A percentile compares a stretch with the other conserved stretches of the same genome.
Conservation (phyloP, 2,113 vertebrate species). For the Silurus glanis region DNA sequence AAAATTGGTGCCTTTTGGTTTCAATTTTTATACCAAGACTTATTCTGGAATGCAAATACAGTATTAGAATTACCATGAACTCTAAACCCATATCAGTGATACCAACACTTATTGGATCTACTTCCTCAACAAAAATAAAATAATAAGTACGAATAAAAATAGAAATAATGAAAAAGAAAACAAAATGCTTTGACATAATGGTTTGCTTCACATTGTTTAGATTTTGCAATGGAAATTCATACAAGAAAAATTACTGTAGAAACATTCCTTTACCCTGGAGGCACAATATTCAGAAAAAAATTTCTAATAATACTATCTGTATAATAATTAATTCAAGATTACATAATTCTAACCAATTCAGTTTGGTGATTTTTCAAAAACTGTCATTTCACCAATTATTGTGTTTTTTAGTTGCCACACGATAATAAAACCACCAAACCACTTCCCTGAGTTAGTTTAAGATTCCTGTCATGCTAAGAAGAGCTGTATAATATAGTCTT, state of each 20-base stretch:
- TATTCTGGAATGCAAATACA: neutral
- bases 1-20: neutral
- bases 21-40: no score
- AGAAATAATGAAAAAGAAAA: no score
- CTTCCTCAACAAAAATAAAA: neutral
- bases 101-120: neutral
- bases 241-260: no score
- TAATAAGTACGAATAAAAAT: neutral
- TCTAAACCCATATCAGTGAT: neutral
- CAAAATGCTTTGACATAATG: neutral
- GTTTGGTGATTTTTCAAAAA: no score
- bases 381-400: neutral
- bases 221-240: no score
- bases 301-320: neutral
- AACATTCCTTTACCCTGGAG: no score
- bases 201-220: neutral
- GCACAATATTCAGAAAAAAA: neutral
- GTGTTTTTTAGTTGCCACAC: neutral
- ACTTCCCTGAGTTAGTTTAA: neutral
- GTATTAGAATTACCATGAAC: neutral
- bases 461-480: constrained; percentile 13
- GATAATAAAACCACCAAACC: neutral
- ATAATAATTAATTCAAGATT: neutral
- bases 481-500: constrained; percentile 13
- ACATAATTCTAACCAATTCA: neutral